Percentiles rank a stretch among this genome's conserved stretches.
phyloP scores from a whole-genome alignment of 2,113 vertebrate genomes.

The Camelus bactrianus region DNA sequence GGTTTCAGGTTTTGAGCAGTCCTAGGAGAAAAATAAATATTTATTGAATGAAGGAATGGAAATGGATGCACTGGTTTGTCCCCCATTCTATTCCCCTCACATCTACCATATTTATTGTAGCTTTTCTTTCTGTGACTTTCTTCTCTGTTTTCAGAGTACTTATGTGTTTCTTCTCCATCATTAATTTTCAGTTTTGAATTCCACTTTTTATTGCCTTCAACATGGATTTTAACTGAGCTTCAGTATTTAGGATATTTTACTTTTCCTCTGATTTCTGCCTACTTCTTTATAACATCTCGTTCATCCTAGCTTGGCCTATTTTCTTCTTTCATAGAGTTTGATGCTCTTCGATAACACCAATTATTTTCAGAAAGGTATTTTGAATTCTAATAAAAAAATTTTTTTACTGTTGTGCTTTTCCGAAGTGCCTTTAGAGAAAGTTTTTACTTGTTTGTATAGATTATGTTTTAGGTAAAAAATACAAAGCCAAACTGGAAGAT shows the following conservation, averaged over 20 bases:
- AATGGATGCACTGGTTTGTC: background rate
- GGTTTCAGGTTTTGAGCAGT: background rate
- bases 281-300: background rate
- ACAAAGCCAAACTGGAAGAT: background rate
- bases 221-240: conserved; percentile 1
- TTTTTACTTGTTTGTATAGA: background rate
- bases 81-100: background rate
- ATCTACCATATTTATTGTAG: background rate
- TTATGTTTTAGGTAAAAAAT: background rate
- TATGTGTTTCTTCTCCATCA: background rate
- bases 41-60: background rate
- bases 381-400: background rate
- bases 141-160: background rate
- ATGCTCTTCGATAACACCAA: background rate
- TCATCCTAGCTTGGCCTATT: background rate
- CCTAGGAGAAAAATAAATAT: background rate
- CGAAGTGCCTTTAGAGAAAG: background rate
- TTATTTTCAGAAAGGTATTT: conserved; percentile 28
- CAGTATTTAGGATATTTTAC: background rate
- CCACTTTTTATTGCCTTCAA: background rate
- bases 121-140: background rate
- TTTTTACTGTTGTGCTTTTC: background rate
- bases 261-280: background rate
- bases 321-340: background rate
- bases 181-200: background rate